phyloP scores from a whole-genome alignment of 2,797 vertebrate species.

The Sebastes paucispinis region DNA sequence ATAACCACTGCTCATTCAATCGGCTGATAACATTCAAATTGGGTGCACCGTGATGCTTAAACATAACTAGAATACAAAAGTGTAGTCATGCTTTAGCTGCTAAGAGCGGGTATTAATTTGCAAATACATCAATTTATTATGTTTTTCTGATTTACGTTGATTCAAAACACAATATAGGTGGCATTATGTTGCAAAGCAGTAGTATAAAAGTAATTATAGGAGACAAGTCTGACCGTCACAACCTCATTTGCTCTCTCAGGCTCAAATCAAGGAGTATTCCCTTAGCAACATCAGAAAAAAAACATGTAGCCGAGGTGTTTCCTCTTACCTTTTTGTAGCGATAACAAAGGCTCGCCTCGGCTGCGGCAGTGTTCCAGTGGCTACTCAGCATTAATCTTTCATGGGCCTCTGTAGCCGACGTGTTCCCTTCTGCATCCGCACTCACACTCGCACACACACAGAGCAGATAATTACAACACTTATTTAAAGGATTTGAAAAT shows the following conservation, averaged over 20 bases:
- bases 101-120: neutral
- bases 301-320: neutral
- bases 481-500: constrained; percentile 61
- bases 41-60: no score
- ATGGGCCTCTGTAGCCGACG: constrained; percentile 50
- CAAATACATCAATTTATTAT: neutral
- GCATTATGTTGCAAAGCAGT: neutral
- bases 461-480: constrained; percentile 59
- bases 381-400: constrained; percentile 71
- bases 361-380: constrained; percentile 36
- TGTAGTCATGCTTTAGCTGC: neutral
- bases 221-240: neutral
- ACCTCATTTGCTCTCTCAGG: neutral
- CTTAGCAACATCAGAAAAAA: neutral
- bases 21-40: no score
- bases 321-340: constrained; percentile 4
- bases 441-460: neutral
- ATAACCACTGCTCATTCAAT: neutral
- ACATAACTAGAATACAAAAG: neutral
- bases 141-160: neutral
- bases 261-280: neutral
- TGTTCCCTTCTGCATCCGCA: constrained; percentile 30
- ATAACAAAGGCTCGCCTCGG: constrained; percentile 42
- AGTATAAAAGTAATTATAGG: neutral
- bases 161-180: neutral